Base-by-base conservation (phyloP, 2,888 invertebrate species). In the Proisotoma minuta region DNA sequence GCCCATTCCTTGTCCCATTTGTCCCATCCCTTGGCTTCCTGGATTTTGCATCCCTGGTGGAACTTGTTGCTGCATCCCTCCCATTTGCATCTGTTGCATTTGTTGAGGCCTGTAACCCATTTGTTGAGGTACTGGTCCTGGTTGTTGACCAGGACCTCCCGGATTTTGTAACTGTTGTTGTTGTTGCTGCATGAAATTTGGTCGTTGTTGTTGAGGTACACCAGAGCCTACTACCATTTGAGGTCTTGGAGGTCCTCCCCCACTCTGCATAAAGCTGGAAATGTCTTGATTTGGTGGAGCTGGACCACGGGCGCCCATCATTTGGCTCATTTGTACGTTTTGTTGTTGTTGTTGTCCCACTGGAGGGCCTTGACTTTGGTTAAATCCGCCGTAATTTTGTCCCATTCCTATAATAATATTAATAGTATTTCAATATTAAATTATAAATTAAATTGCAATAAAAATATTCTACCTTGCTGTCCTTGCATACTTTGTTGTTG, bases 321-420 rank as follows among this genome's bases (percentile, higher is more conserved):
- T 66, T 51, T 58, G 84, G 53, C 81, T 80, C 4, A 43, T 15
- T 43, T 43, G 43, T 18, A 43, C 43, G 81, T 84, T 83, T 82
- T 84, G 83, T 70, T 83, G 84, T 78, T 84, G 78, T 49, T 81
- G 69, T 47, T 72, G 72, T 15, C 5, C 34, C 28, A 57, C 65
- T 61, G 69, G 34, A 61, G 62, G 60, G 29, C 62, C 54, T 51
- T 61, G 62, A 20, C 62, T 60, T 57, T 74, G 74, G 27, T 66
- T 71, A 63, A 74, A 74, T n/a, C n/a, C n/a, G 8, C 82, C 82
- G 74, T 86, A 87, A 74, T 82, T 84, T 77, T 86, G 86, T 73
- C 79, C 81, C 81, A 84, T 84, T 28, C 81, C 81, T 76, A 59
- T 20, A 48, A 48, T 5, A 48, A 12, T 18, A 18, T 12, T 48